Base-by-base conservation (phyloP, 2,797 vertebrate genomes). In the Rhinichthys osculus region DNA sequence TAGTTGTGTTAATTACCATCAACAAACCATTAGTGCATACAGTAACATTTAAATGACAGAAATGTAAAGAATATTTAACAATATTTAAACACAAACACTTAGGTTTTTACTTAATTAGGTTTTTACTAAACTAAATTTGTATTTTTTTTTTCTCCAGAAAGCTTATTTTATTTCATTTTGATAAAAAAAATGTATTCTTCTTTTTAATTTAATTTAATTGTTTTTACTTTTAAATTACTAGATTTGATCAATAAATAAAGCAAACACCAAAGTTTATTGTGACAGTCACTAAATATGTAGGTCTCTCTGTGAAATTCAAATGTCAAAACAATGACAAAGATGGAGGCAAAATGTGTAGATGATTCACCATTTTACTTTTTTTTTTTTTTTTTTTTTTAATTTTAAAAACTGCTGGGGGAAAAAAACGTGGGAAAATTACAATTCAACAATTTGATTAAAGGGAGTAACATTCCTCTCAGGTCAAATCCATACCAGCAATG, bases 381-480 rank as follows among this genome's bases (percentile, higher is more conserved):
- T 1, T 27, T 27, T 1, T 2, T 33, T 2, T 33, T 33, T 33
- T 33, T 92, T 98, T 97, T 81, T 98, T 98, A 91, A 99, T 97
- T 96, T 99, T 99, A 95, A 99, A 99, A 92, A 99, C 98, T 92
- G 99, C 98, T 11, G 27, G 95, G 96, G 91, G 98, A 96, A 89
- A n/a, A 92, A 90, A 44, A 44, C 3, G 42, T 44, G 42, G 42
- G 13, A 11, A 14, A 47, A 14, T 42, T 42, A 42, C 10, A 42
- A 42, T 42, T 42, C 42, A 42, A 44, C 42, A 1, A 44, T 44
- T 44, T 11, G 42, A 44, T 11, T 47, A 5, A 47, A 47, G 47
- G 47, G 4, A 47, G 13, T 47, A 47, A 47, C 1, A 47, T 5
- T 47, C 52, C 35, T 52, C 13, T 59, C 23, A n/a, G 30, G 4